Evolutionary conservation across 2,888 invertebrate genomes (phyloP), one percentile per base, ranked within the genome.

Genomic region (Ophonus ardosiacus): DNA sequence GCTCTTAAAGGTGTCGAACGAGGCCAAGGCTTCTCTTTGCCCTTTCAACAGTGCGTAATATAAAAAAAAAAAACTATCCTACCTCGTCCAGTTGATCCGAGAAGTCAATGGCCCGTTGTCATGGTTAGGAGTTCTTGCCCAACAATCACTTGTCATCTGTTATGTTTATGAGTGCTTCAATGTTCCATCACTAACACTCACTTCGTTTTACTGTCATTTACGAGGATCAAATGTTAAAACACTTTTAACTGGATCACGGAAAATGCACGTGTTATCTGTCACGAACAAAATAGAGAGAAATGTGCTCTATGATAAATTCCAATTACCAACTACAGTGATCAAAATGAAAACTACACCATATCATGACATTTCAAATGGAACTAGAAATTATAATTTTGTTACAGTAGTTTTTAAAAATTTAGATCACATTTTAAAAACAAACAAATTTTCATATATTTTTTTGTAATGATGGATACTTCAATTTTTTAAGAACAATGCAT

Each of bases 21-120:
- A 68, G 84, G 84, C 84, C 84, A 84, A 84, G 84, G 84, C 56
- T 65, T 63, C 17, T 4, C 7, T 38, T 18, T 84, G 84, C 84
- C 84, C 84, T 84, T 84, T 84, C 78, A 38, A 43, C 31, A 76
- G 10, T 80, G 59, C 78, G 78, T 76, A 76, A 51, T 76, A 76
- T 76, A 18, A 5, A 31, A 13, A 13, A 57, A 24, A 78, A 74
- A 74, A 63, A 78, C 38, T 61, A 84, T 84, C 79, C 65, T 84
- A 84, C 84, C 84, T 84, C 40, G 21, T 57, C 57, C 57, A 51
- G 68, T 40, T 68, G 68, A 43, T 43, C 57, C 68, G 82, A 65
- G 81, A 17, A 81, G 63, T 68, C 57, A 63, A 81, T 43, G 65
- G 81, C 81, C 63, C 21, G 79, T 17, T 59, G 38, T 80, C 63